These are phyloP conservation scores for Suricata suricatta DNA, from an alignment of 2,113 vertebrate species.

Conservation along the genomic window DNA sequence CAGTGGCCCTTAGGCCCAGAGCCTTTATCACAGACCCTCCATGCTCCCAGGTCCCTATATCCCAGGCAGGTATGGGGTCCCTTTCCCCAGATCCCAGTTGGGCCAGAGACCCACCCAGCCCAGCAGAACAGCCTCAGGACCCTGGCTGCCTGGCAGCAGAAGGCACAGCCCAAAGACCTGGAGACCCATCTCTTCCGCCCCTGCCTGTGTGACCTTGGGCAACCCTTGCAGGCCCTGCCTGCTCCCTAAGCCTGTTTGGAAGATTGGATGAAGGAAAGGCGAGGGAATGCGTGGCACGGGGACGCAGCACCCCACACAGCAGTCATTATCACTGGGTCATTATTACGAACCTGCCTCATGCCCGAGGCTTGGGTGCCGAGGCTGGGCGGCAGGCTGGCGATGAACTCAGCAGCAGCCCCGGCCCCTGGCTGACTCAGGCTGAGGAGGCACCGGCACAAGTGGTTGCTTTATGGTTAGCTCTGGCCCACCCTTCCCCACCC, in stretches of 20 bases:
- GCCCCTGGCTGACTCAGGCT: conserved; percentile 62
- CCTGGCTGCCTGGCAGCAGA: not conserved
- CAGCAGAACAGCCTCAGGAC: not conserved
- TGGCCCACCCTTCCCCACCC: not conserved
- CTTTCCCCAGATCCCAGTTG: not conserved
- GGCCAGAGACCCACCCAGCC: not conserved
- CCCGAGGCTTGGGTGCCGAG: conserved; percentile 47
- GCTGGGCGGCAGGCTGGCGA: not conserved
- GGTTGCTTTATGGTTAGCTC: not conserved
- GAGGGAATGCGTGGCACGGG: not conserved
- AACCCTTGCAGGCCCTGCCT: not conserved
- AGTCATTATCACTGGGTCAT: conserved; percentile 49
- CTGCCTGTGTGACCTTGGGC: not conserved
- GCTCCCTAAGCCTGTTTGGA: conserved; percentile 43
- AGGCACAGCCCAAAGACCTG: not conserved
- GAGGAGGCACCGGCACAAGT: not conserved
- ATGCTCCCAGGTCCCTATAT: not conserved
- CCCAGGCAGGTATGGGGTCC: not conserved
- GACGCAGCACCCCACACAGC: conserved; percentile 21
- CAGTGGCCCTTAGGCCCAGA: not conserved
- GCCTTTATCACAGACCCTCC: not conserved
- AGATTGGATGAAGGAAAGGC: conserved; percentile 49
- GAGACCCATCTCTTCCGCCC: not conserved
- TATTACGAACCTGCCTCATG: conserved; percentile 20
- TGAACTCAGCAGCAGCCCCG: conserved; percentile 64